Conservation (phyloP, 2,797 vertebrate species). For the Buphagus erythrorhynchus region DNA sequence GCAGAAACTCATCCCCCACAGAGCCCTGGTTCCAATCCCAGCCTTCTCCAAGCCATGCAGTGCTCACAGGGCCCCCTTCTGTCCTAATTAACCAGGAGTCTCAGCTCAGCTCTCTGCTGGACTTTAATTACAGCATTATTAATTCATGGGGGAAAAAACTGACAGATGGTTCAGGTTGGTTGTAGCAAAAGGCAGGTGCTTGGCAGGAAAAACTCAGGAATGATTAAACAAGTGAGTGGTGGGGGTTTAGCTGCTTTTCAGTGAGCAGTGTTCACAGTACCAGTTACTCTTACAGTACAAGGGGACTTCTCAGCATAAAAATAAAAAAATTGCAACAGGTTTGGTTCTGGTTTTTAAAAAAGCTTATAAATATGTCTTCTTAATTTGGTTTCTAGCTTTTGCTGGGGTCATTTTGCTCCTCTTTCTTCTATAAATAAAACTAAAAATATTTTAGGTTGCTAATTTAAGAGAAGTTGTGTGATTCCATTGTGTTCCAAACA, state of each 20-base stretch:
- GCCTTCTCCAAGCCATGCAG: background rate
- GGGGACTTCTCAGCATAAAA: background rate
- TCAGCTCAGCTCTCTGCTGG: constrained; percentile 68
- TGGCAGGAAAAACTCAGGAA: constrained; percentile 31
- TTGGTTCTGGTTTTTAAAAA: background rate
- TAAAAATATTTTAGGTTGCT: background rate
- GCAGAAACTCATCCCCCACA: background rate
- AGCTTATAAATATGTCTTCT: background rate
- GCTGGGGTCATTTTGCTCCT: background rate
- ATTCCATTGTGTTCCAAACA: background rate
- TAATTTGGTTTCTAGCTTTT: background rate
- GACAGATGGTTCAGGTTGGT: constrained; percentile 73
- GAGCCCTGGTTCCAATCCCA: background rate
- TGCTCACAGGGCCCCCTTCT: constrained; percentile 24
- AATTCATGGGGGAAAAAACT: constrained; percentile 38
- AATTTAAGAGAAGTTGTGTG: background rate
- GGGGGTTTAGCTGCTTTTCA: constrained; percentile 9
- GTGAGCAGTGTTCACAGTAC: background rate
- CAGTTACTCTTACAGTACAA: background rate
- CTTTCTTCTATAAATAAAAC: background rate
- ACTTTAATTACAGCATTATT: constrained; percentile 78
- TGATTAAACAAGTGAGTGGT: constrained; percentile 7
- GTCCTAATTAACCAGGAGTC: constrained; percentile 67
- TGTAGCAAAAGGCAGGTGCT: constrained; percentile 64
- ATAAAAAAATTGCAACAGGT: background rate